A percentile compares a stretch with the other conserved stretches of the same genome.
Conservation (phyloP, 1,140 invertebrate species). For the Lasioglossum albipes region DNA sequence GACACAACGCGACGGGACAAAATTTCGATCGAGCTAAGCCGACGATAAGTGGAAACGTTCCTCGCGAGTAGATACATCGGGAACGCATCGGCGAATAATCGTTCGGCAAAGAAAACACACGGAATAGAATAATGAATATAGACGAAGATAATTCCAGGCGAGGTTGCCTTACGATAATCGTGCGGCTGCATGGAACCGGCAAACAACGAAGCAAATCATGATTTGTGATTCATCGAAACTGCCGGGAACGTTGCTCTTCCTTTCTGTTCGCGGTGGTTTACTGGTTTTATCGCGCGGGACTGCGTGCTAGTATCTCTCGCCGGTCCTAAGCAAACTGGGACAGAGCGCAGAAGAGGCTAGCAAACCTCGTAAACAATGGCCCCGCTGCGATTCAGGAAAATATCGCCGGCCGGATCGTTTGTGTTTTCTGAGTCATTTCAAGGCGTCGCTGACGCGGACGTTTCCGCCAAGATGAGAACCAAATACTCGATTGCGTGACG, state of each 20-base stretch:
- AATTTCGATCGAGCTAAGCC: no score
- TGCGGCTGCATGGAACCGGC: neutral
- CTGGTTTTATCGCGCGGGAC: slow-evolving; percentile 18
- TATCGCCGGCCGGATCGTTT: slow-evolving; percentile 12
- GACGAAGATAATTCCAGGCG: slow-evolving; percentile 5
- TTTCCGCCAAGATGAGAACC: slow-evolving; percentile 23
- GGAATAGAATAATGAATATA: neutral
- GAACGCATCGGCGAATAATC: neutral
- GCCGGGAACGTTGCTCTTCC: slow-evolving; percentile 53
- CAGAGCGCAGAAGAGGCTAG: slow-evolving; percentile 25
- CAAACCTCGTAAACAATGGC: slow-evolving; percentile 23
- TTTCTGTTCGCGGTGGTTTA: slow-evolving; percentile 22
- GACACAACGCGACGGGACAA: no score
- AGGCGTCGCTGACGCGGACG: neutral
- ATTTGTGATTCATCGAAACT: slow-evolving; percentile 50
- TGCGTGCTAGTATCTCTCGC: slow-evolving; percentile 32
- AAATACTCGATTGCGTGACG: slow-evolving; percentile 6
- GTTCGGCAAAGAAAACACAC: neutral
- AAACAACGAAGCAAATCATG: slow-evolving; percentile 5
- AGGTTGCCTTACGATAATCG: slow-evolving; percentile 40
- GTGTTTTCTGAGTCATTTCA: slow-evolving; percentile 21
- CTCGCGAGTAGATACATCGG: no score
- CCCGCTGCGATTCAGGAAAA: slow-evolving; percentile 21
- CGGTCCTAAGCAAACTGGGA: slow-evolving; percentile 49
- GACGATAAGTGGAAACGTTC: no score